A percentile compares a stretch with the other conserved stretches of the same genome.
Conservation (phyloP, 2,113 vertebrate genomes). For the Synodontis membranacea region DNA sequence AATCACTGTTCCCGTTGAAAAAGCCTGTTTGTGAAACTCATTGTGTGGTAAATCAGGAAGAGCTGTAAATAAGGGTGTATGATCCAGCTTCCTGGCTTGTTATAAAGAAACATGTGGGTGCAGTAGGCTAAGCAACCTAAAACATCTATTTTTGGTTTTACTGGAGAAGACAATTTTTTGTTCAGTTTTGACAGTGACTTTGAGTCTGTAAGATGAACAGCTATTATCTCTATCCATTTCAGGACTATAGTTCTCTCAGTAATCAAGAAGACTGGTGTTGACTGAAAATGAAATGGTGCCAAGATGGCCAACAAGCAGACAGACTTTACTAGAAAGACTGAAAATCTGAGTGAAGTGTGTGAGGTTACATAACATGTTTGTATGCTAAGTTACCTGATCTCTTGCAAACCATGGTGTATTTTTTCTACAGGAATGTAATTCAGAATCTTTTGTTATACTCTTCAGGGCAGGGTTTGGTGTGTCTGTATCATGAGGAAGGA, state of each 20-base stretch:
- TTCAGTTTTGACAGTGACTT: background rate
- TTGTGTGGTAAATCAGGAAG: background rate
- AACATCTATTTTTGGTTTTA: no score
- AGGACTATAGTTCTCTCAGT: background rate
- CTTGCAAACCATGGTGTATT: background rate
- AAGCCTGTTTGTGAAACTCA: background rate
- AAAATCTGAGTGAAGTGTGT: background rate
- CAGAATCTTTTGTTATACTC: background rate
- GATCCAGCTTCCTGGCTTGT: background rate
- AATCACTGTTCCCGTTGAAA: background rate
- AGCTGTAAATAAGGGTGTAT: background rate
- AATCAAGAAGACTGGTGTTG: background rate
- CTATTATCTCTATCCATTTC: background rate
- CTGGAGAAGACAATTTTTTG: background rate
- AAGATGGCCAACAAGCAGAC: background rate
- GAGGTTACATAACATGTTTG: background rate
- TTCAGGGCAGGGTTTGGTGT: background rate
- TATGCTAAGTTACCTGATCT: background rate
- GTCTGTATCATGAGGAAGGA: background rate
- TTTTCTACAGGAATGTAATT: background rate
- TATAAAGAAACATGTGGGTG: background rate
- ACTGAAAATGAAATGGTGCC: background rate
- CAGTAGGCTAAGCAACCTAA: background rate
- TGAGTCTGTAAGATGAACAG: background rate
- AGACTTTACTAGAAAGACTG: background rate